Conservation (phyloP, 1,140 invertebrate species). For the Megalopta genalis region DNA sequence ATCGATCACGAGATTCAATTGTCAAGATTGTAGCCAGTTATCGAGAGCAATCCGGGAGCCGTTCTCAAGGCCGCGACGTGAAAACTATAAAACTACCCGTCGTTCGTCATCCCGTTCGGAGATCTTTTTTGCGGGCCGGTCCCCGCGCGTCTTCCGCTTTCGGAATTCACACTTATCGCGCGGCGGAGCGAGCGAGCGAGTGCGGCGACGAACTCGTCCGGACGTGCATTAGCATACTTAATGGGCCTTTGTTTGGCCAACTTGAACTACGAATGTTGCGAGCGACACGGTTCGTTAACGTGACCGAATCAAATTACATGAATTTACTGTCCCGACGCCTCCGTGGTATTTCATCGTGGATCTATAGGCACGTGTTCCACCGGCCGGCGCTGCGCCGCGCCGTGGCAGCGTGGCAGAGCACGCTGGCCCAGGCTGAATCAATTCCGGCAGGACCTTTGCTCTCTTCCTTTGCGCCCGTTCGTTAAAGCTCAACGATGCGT, state of each 20-base stretch:
- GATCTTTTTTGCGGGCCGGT: neutral
- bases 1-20: too few species aligned
- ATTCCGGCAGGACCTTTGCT: conserved; percentile 50
- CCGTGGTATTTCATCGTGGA: conserved; percentile 68
- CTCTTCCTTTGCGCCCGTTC: conserved; percentile 32
- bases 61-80: neutral
- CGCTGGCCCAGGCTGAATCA: conserved; percentile 45
- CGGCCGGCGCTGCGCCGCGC: too few species aligned
- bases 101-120: neutral
- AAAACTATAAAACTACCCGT: neutral
- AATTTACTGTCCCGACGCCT: conserved; percentile 76
- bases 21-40: too few species aligned
- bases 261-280: conserved; percentile 76
- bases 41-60: too few species aligned
- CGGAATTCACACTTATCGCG: conserved; percentile 69
- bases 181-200: conserved; percentile 20
- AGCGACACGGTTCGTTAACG: conserved; percentile 77
- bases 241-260: conserved; percentile 77
- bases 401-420: too few species aligned
- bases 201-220: conserved; percentile 61
- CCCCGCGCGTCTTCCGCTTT: conserved; percentile 34
- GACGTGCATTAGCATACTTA: conserved; percentile 74
- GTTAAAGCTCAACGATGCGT: conserved; percentile 48
- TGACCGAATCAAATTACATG: conserved; percentile 77
- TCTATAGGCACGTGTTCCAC: conserved; percentile 53